Conservation (phyloP, 2,113 vertebrate species). For the Verasper variegatus region DNA sequence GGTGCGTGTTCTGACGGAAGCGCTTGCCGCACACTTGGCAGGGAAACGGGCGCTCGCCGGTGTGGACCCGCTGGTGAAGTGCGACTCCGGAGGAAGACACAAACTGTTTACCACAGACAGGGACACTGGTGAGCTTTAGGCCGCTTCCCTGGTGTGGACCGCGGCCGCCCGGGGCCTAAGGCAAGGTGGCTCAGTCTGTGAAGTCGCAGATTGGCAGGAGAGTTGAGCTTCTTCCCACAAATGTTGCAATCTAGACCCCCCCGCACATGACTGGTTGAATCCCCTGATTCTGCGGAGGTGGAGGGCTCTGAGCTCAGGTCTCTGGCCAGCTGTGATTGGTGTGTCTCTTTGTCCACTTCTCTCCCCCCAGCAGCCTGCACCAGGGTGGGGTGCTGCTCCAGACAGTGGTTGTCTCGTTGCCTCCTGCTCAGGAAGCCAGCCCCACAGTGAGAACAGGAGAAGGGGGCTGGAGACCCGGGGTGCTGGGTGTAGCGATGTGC, state of each 20-base stretch:
- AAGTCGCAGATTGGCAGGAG: constrained; percentile 80
- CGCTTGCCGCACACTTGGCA: constrained; percentile 88
- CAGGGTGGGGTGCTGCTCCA: constrained; percentile 69
- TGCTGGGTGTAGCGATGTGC: constrained; percentile 82
- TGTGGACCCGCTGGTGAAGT: constrained; percentile 89
- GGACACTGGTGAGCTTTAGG: constrained; percentile 85
- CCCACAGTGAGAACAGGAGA: constrained; percentile 82
- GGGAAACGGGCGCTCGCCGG: constrained; percentile 84
- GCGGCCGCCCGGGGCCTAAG: constrained; percentile 57
- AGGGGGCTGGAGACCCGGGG: constrained; percentile 79
- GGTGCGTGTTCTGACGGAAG: constrained; percentile 91
- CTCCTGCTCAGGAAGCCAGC: constrained; percentile 80
- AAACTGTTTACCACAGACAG: constrained; percentile 87
- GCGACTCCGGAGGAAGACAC: constrained; percentile 88
- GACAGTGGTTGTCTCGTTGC: constrained; percentile 79
- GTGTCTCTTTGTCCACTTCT: constrained; percentile 8
- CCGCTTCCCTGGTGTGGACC: constrained; percentile 54
- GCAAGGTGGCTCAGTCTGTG: constrained; percentile 79
- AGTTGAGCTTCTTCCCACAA: constrained; percentile 85
- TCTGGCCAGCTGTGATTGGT: neutral
- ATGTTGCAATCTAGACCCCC: constrained; percentile 75
- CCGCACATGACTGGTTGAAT: neutral
- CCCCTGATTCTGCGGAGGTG: constrained; percentile 43
- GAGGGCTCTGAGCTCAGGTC: constrained; percentile 41
- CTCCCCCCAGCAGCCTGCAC: constrained; percentile 4